Evolutionary conservation across 2,888 invertebrate species (phyloP), one percentile per base, ranked within the genome.

Genomic region (Luperina nickerlii): DNA sequence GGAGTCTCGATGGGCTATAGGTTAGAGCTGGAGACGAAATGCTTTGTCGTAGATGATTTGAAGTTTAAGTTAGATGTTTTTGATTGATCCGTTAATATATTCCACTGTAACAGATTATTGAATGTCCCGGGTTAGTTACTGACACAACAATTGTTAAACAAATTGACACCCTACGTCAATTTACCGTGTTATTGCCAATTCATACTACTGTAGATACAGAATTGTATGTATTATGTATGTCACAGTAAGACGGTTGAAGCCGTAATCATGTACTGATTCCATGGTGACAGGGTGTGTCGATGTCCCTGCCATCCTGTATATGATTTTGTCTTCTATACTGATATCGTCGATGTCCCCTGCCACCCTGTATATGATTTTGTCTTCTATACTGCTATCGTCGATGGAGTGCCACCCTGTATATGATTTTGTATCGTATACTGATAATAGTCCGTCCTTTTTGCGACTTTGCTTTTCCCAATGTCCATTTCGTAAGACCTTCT

Each of bases 401-500:
- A 51, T 18, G 51, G 18, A 1, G 18, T 18, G 18, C 1, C 7
- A 18, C 6, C 15, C 48, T 51, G 48, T 6, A 18, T 0, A 38
- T 38, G 38, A 6, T 38, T 38, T 38, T 38, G 38, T 38, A 5
- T 38, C 6, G 0, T 38, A 38, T 0, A 38, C 38, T 38, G 38
- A 38, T 38, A 38, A 24, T 24, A 18, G 6, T 54, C n/a, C 15
- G 13, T 60, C 71, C 18, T 83, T 78, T 79, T 71, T n/a, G 3
- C 20, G 5, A 42, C 8, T 24, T 78, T 2, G 20, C 27, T 27
- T 81, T 68, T 51, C 15, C 27, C 69, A 77, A 83, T 60, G 57
- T 69, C 48, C n/a, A 54, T 86, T 82, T 27, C 42, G 54, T 42
- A 82, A 84, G 83, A 15, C 86, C 51, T 86, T 83, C 73, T 54